Evolutionary conservation across 2,113 vertebrate genomes (phyloP), one percentile per base, ranked within the genome.

Genomic region (Lagopus leucura): DNA sequence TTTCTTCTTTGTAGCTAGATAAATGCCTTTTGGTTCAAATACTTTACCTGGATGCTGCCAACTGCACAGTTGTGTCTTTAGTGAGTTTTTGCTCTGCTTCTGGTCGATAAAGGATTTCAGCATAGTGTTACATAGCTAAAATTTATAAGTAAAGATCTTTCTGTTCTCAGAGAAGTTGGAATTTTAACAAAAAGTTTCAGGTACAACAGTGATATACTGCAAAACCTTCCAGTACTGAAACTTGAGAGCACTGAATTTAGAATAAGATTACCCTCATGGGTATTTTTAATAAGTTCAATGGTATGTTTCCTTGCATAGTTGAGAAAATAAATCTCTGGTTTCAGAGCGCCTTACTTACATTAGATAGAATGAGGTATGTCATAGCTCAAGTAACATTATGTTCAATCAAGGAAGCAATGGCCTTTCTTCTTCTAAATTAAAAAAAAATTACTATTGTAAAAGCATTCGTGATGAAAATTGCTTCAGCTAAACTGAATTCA

Each of bases 201-300:
- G 65, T 69, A 57, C 58, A 61, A 61, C 84, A 73, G 45, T 21
- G 50, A 71, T 85, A 60, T 8, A 52, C 63, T 30, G 7, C 91
- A 86, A 93, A 93, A 80, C 17, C 47, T 64, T 47, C 13, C 50
- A 71, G 30, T 78, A 60, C 50, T 28, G 47, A 90, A 95, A 85
- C 28, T 67, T 55, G 65, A 89, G 77, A 91, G 28, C 57, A 61
- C 15, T 40, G 70, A 84, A 82, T 79, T 20, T 93, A 72, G 77
- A 87, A 84, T 73, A 72, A 71, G 67, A 82, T 88, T 83, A 91
- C 38, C 42, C 66, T 78, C 15, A 30, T 80, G 74, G 60, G 27
- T 86, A 86, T 95, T 97, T 97, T 97, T 82, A 95, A 73, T 55
- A 96, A 94, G 40, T 63, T 89, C 60, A 71, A 40, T 71, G 63